Percentiles rank a stretch among this genome's conserved stretches.
Evolutionary conservation across 2,113 vertebrate genomes (phyloP).

Genomic region (Pterocles gutturalis): DNA sequence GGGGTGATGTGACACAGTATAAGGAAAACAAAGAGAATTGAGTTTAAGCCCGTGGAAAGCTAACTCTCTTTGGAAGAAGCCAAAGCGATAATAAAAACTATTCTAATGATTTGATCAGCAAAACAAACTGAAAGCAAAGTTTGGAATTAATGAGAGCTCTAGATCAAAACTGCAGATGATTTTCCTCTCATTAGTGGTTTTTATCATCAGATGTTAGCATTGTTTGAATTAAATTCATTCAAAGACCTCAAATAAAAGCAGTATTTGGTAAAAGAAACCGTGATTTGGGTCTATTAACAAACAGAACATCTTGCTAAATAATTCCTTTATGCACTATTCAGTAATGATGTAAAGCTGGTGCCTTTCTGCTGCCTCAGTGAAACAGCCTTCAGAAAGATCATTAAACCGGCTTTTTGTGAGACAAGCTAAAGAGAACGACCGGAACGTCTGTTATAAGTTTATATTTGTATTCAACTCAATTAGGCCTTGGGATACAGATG

Average conservation of each 20-base stretch:
- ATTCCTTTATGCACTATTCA: constrained; percentile 75
- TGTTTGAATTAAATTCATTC: constrained; percentile 76
- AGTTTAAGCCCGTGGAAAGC: background rate
- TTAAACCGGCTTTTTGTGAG: constrained; percentile 64
- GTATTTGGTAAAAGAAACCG: constrained; percentile 69
- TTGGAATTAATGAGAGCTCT: constrained; percentile 76
- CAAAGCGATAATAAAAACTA: constrained; percentile 43
- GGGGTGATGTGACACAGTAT: background rate
- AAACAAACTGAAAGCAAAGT: constrained; percentile 70
- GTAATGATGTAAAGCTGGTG: constrained; percentile 73
- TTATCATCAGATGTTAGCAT: constrained; percentile 77
- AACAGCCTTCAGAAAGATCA: constrained; percentile 72
- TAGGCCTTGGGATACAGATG: constrained; percentile 64
- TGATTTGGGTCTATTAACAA: constrained; percentile 75
- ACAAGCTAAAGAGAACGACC: constrained; percentile 55
- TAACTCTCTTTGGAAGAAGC: constrained; percentile 14
- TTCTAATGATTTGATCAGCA: constrained; percentile 74
- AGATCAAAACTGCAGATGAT: constrained; percentile 74
- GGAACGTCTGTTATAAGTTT: constrained; percentile 70
- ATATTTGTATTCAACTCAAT: constrained; percentile 73
- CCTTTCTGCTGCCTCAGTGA: constrained; percentile 73
- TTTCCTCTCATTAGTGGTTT: constrained; percentile 74
- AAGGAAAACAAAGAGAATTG: background rate
- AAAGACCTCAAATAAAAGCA: constrained; percentile 74
- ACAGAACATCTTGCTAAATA: constrained; percentile 79